Evolutionary conservation across 2,113 vertebrate genomes (phyloP).

Genomic region (Aepyceros melampus): DNA sequence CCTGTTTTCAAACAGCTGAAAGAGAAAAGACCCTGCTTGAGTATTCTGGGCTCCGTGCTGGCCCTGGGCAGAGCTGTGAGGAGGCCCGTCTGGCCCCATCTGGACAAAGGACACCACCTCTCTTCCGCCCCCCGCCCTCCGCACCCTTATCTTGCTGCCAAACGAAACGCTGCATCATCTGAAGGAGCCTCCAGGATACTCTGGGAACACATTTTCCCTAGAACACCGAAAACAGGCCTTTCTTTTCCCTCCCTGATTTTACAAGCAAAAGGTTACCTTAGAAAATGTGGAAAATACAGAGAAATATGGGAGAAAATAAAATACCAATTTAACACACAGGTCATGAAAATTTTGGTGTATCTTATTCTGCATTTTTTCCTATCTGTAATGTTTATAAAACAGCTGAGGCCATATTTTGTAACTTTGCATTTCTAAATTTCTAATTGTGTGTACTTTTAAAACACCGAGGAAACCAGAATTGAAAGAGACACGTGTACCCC

Average conservation of each 20-base stretch:
- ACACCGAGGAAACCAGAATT: too few species aligned
- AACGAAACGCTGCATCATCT: background rate
- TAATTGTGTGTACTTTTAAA: background rate
- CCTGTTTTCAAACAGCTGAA: slow-evolving; percentile 91
- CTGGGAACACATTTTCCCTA: background rate
- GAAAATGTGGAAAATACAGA: background rate
- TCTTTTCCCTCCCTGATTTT: background rate
- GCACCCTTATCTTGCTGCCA: background rate
- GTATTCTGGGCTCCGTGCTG: background rate
- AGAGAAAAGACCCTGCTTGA: slow-evolving; percentile 44
- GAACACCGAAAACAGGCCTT: background rate
- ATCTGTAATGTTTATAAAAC: background rate
- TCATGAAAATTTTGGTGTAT: background rate
- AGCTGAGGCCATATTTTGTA: background rate
- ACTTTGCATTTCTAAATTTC: background rate
- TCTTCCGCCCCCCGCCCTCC: background rate
- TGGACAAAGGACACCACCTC: background rate
- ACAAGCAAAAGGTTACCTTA: background rate
- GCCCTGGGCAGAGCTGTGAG: background rate
- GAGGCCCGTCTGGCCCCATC: background rate
- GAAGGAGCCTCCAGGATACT: background rate
- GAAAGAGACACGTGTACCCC: too few species aligned
- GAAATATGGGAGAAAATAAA: background rate
- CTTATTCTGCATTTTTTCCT: background rate
- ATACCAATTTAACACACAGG: background rate